Base-by-base conservation (phyloP, 2,888 invertebrate species). In the Iselma pallidipennis region DNA sequence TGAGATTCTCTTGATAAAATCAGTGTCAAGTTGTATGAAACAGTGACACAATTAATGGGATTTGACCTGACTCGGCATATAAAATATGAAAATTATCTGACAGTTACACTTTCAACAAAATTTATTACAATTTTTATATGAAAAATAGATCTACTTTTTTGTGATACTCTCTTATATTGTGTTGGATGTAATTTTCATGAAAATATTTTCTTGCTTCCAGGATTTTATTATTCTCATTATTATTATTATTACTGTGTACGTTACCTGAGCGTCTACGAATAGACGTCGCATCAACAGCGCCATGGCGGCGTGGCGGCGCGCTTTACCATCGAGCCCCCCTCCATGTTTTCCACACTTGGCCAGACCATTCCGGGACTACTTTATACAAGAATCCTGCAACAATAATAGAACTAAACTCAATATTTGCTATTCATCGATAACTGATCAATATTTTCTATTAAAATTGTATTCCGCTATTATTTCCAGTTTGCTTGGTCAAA, bases 271-370 rank as follows among this genome's bases (percentile, higher is more conserved):
- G 87, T 94, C 92, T 83, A 91, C 88, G 80, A 93, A 86, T 82
- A 93, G 90, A 80, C 90, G 89, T 83, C 91, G 89, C 89, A 93
- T 92, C 84, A 93, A 89, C 84, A 93, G 88, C 84, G 90, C 90
- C 91, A 92, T 89, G 85, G 90, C 88, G 86, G 90, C 86, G 85
- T 88, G 85, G 83, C 87, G 84, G 82, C 83, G 79, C 80, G 79
- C 83, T 81, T 80, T 81, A 82, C 85, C 83, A 85, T 55, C 52
- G 63, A 59, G 50, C 63, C 61, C 65, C 61, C 61, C 66, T 66
- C 70, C 73, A 71, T 75, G 52, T 33, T 59, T 29, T 45, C 37
- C 57, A 26, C 23, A 10, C 21, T 42, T 10, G 31, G 45, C 23
- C 31, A 51, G 56, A 49, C 33, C 14, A 62, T 62, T 51, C 48